Evolutionary conservation across 2,797 vertebrate species (phyloP), one percentile per base, ranked within the genome.

Genomic region (Salarias fasciatus): DNA sequence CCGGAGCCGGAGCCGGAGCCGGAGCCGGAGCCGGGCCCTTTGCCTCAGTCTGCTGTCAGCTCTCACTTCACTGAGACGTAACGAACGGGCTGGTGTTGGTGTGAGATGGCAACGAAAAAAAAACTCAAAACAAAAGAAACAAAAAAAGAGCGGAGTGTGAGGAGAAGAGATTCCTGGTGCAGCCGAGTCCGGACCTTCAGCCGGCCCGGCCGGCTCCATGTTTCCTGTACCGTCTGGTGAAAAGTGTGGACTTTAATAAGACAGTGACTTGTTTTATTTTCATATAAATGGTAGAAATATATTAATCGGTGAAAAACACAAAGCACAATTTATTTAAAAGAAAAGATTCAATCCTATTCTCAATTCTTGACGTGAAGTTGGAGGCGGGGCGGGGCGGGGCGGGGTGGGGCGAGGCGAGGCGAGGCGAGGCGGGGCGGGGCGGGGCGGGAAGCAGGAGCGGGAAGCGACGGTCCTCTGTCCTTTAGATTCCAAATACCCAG

Each of bases 291-390:
- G 36, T 18, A 65, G 61, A 30, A 7, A 35, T 59, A 46, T 59
- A 66, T 57, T 37, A 44, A 55, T 37, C 47, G 61, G 13, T 61
- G n/a, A 69, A 65, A 62, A 57, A 57, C 48, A 61, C 6, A 79
- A 86, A 90, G 85, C 85, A 90, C 83, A 88, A 82, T 64, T 76
- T 84, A 72, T 75, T 77, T 65, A 37, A 43, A 54, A 53, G 47
- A 1, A 50, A 28, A 24, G 56, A 43, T 70, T 38, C 55, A 30
- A 73, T 53, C 59, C 48, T 53, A 66, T 24, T 28, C 12, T 8
- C 7, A 10, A 14, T 56, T 44, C 5, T 51, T 54, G 37, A 45
- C 18, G 3, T 24, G 18, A 24, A 24, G 24, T 3, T n/a, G n/a
- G n/a, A n/a, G n/a, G n/a, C n/a, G n/a, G 56, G 51, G 49, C 45